Evolutionary conservation across 2,888 invertebrate species (phyloP), one percentile per base, ranked within the genome.

Genomic region (Biston stratarius): DNA sequence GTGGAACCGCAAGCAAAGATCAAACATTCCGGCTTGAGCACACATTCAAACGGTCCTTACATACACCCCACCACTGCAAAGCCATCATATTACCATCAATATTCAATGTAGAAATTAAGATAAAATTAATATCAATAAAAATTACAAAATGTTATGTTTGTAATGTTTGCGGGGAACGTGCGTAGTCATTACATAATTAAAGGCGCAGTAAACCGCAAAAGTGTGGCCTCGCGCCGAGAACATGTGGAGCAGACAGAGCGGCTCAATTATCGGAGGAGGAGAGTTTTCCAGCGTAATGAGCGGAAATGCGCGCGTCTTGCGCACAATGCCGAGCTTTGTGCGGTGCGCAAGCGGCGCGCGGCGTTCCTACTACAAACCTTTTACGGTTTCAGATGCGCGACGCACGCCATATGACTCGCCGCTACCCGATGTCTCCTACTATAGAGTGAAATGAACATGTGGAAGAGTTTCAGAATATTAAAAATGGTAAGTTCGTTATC

Each of bases 351-450:
- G 59, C 59, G 45, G 57, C 56, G 60, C 61, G 57, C 56, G 24
- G 52, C 48, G 42, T 77, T 79, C 77, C 75, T 77, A 9, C n/a
- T 15, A 14, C 45, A 77, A 80, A 89, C 87, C 92, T 92, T 92
- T 88, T 92, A 91, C 88, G 92, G 92, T 91, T 92, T 92, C 92
- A 76, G 78, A 72, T 72, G 76, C 85, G 87, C 84, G 82, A 78
- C 86, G 87, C 85, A 82, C 83, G 83, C 91, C 92, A 92, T 85
- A 89, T 92, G 92, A 87, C 89, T 85, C 80, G 70, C 62, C 67
- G 74, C 72, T 80, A 79, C 82, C 81, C 84, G 79, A 84, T 82
- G 74, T 71, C 59, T 55, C 63, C 40, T 53, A 9, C 34, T 36
- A 36, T 36, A 36, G 52, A 52, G 24, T 9, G 9, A 14, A 36